Percentiles rank a stretch among this genome's conserved stretches.
Evolutionary conservation across 2,888 invertebrate genomes (phyloP).

Genomic region (Rambutsinella grinnellia): DNA sequence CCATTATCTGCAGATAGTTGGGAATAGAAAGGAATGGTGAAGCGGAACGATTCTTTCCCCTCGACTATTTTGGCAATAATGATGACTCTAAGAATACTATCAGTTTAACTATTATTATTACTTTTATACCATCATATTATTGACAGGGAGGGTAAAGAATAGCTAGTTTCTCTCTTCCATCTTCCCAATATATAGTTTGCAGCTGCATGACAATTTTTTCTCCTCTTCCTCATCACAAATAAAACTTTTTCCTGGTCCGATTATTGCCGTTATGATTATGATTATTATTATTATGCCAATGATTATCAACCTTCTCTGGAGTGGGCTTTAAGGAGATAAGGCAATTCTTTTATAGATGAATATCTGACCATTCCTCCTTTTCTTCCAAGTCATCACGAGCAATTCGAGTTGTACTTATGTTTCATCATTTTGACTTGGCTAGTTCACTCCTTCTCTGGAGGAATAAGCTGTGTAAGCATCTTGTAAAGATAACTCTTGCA

Average conservation of each 20-base stretch:
- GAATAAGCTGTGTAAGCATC: constrained; percentile 18
- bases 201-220: constrained; percentile 17
- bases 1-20: no score
- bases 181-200: not conserved
- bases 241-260: constrained; percentile 38
- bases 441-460: constrained; percentile 15
- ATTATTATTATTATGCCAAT: constrained; percentile 41
- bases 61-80: constrained; percentile 6
- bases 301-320: constrained; percentile 35
- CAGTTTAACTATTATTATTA: constrained; percentile 23
- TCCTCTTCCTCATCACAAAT: constrained; percentile 8
- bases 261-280: constrained; percentile 52
- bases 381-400: constrained; percentile 33
- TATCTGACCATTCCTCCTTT: constrained; percentile 19
- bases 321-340: constrained; percentile 32
- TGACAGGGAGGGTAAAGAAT: constrained; percentile 40
- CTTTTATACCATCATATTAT: constrained; percentile 42
- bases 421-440: constrained; percentile 30
- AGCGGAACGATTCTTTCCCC: not conserved
- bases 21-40: not conserved
- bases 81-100: not conserved
- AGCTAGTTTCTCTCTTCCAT: not conserved
- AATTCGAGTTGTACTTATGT: constrained; percentile 37
- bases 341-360: no score
- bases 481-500: constrained; percentile 42